Percentiles rank a stretch among this genome's conserved stretches.
These are phyloP conservation scores for Malurus splendens DNA, from an alignment of 2,797 vertebrate genomes.

Conservation along the genomic window DNA sequence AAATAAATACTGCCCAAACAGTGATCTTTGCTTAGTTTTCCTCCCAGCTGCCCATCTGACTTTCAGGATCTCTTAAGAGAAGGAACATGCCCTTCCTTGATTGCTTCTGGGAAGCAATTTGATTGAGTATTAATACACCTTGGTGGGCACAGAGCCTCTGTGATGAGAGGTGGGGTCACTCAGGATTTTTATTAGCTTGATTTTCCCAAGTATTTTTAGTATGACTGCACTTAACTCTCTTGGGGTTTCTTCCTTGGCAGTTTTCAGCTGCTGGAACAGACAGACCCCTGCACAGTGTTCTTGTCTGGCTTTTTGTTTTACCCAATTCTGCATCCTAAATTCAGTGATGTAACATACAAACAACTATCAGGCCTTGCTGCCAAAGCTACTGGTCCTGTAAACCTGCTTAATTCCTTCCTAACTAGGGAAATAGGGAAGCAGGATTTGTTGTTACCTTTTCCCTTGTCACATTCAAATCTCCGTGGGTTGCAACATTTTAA, in stretches of 20 bases:
- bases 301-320: not conserved
- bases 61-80: not conserved
- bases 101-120: not conserved
- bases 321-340: not conserved
- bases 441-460: not conserved
- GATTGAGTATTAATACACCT: not conserved
- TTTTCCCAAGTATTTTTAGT: conserved; percentile 30
- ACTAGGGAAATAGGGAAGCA: not conserved
- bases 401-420: not conserved
- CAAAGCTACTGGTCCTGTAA: not conserved
- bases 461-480: not conserved
- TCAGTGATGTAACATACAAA: not conserved
- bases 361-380: not conserved
- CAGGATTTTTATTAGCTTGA: not conserved
- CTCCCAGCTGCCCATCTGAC: not conserved
- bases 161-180: not conserved
- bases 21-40: not conserved
- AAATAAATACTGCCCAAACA: not conserved
- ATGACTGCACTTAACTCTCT: not conserved
- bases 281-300: not conserved
- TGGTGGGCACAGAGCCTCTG: not conserved
- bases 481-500: conserved; percentile 18
- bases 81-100: not conserved
- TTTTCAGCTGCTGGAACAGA: not conserved
- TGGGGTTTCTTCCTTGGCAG: not conserved